Evolutionary conservation across 2,113 vertebrate genomes (phyloP).

Genomic region (Grus americana): DNA sequence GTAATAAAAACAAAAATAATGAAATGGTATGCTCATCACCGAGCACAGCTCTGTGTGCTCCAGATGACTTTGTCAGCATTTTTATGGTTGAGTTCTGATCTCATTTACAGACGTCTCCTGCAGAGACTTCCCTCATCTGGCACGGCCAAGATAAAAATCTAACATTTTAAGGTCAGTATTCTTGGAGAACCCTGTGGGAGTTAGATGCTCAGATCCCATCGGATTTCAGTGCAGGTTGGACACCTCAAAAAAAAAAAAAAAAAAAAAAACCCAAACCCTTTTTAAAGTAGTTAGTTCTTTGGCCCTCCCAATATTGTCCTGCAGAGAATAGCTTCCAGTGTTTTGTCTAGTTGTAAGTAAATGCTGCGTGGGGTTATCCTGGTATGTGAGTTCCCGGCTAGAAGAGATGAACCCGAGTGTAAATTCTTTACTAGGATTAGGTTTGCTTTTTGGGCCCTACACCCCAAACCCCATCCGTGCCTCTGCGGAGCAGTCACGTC

Average conservation of each 20-base stretch:
- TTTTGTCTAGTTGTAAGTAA: background rate
- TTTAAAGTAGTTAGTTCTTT: background rate
- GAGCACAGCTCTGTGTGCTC: background rate
- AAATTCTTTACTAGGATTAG: background rate
- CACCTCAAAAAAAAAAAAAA: background rate
- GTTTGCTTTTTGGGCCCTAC: background rate
- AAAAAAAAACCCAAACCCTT: background rate
- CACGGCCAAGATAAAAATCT: background rate
- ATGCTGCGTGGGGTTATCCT: background rate
- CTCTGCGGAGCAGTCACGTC: background rate
- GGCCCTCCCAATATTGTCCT: background rate
- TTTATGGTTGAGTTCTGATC: conserved; percentile 38
- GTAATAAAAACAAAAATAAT: conserved; percentile 3
- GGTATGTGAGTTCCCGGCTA: background rate
- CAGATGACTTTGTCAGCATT: background rate
- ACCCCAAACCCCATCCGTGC: background rate
- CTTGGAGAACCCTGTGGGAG: background rate
- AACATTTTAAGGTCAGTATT: background rate
- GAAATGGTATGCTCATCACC: background rate
- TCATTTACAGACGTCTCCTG: conserved; percentile 23
- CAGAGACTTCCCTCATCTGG: background rate
- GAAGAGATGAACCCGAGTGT: background rate
- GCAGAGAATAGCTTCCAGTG: background rate
- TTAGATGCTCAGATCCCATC: background rate
- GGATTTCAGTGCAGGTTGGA: background rate